Evolutionary conservation across 2,888 invertebrate species (phyloP), one percentile per base, ranked within the genome.

Genomic region (Lampropteryx suffumata): DNA sequence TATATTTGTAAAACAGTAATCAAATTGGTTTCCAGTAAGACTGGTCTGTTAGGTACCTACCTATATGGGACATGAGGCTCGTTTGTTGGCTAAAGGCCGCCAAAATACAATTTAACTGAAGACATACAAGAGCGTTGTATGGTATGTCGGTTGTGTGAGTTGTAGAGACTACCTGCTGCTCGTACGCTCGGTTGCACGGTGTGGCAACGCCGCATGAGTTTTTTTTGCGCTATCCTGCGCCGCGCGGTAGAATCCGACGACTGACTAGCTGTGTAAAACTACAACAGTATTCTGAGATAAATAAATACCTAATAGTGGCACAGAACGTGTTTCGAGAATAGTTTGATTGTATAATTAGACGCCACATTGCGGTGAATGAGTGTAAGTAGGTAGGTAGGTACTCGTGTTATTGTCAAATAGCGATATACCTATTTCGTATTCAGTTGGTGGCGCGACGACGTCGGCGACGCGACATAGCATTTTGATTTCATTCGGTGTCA

Each of bases 161-260:
- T 76, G 79, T 80, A 62, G 50, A 79, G 77, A 75, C 86, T 85
- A 83, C 84, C 84, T 83, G 83, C 82, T 81, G 81, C 76, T 77
- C 76, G 80, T 81, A 79, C 79, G 82, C 76, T 82, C 79, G 76
- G 77, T 65, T 77, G 88, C 83, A 84, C 89, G 83, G 80, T 78
- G 79, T 78, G 89, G 89, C 89, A 90, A 90, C 89, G 86, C 74
- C 86, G 89, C 89, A 74, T 76, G 78, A 67, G 75, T 76, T 80
- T 81, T 79, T 81, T 85, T 84, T 79, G 84, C 82, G 79, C 79
- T 84, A 81, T 83, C 80, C 82, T 80, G 72, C 77, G 76, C 45
- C 10, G 21, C 49, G 33, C 51, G 57, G 76, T 80, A 71, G 79
- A 82, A 72, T 76, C 57, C 17, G 54, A 33, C 47, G 50, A 41